Evolutionary conservation across 2,888 invertebrate species (phyloP).

Genomic region (Mycalesis mineus): DNA sequence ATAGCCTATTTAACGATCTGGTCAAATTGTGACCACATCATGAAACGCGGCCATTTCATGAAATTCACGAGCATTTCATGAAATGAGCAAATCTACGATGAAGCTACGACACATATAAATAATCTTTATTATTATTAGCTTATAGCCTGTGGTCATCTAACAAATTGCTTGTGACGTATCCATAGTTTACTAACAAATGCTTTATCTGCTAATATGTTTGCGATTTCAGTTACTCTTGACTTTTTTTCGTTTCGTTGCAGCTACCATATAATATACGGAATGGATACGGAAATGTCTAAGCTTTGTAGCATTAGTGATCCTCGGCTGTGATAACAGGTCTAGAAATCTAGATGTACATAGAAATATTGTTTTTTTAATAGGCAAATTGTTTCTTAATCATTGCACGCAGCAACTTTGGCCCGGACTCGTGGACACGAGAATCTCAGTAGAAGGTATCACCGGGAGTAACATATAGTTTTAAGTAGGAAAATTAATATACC

Average conservation of each 20-base stretch:
- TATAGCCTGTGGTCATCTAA: background rate
- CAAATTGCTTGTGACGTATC: conserved; percentile 1
- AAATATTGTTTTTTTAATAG: conserved; percentile 46
- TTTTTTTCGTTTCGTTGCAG: conserved; percentile 69
- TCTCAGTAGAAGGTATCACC: conserved; percentile 80
- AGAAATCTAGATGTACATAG: conserved; percentile 40
- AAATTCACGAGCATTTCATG: too few relatives aligned
- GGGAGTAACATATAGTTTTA: conserved; percentile 76
- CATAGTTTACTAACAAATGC: conserved; percentile 8
- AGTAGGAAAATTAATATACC: conserved; percentile 16
- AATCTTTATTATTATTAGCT: too few relatives aligned
- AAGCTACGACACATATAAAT: too few relatives aligned
- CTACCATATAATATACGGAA: conserved; percentile 74
- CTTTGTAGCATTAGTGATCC: conserved; percentile 63
- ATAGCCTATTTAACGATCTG: too few relatives aligned
- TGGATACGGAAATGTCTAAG: conserved; percentile 76
- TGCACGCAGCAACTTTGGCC: conserved; percentile 78
- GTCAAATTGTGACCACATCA: too few relatives aligned
- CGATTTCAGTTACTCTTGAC: conserved; percentile 20
- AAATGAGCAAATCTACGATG: too few relatives aligned
- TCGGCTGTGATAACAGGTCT: conserved; percentile 74
- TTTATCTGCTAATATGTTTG: conserved; percentile 4
- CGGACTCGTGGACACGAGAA: conserved; percentile 79
- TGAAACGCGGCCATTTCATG: too few relatives aligned
- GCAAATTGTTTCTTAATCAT: conserved; percentile 57